phyloP scores from a whole-genome alignment of 2,888 invertebrate species.

The Acanthopleura granulata region DNA sequence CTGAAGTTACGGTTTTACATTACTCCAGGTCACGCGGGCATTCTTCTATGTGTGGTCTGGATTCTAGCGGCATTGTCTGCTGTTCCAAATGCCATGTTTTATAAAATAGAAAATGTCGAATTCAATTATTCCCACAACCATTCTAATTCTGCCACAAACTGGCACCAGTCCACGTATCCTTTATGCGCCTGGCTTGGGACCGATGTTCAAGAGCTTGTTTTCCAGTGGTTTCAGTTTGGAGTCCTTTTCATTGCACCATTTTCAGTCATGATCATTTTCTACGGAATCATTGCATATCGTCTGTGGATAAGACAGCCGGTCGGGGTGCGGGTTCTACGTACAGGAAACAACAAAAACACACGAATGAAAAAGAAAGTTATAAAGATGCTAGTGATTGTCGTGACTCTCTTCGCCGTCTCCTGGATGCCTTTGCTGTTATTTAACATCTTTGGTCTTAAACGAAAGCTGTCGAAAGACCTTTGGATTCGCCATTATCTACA shows the following conservation, averaged over 20 bases:
- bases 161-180: not conserved
- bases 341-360: constrained; percentile 34
- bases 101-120: constrained; percentile 26
- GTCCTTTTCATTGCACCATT: constrained; percentile 44
- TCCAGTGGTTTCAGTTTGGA: constrained; percentile 38
- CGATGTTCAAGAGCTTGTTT: constrained; percentile 26
- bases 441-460: constrained; percentile 36
- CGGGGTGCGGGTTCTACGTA: constrained; percentile 27
- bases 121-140: not conserved
- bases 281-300: constrained; percentile 44
- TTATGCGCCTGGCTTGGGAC: not conserved
- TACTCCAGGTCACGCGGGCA: constrained; percentile 34
- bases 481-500: constrained; percentile 39
- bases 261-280: constrained; percentile 40
- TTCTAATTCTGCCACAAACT: not conserved
- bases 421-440: constrained; percentile 49
- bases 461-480: constrained; percentile 25
- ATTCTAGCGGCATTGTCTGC: constrained; percentile 35
- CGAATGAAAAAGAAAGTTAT: constrained; percentile 47
- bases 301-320: constrained; percentile 46
- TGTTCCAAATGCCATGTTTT: constrained; percentile 44
- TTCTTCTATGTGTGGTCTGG: constrained; percentile 43
- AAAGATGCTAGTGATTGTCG: constrained; percentile 51
- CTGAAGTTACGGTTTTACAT: constrained; percentile 42
- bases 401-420: constrained; percentile 45